phyloP scores from a whole-genome alignment of 2,797 vertebrate genomes.

The Pogonophryne albipinna region DNA sequence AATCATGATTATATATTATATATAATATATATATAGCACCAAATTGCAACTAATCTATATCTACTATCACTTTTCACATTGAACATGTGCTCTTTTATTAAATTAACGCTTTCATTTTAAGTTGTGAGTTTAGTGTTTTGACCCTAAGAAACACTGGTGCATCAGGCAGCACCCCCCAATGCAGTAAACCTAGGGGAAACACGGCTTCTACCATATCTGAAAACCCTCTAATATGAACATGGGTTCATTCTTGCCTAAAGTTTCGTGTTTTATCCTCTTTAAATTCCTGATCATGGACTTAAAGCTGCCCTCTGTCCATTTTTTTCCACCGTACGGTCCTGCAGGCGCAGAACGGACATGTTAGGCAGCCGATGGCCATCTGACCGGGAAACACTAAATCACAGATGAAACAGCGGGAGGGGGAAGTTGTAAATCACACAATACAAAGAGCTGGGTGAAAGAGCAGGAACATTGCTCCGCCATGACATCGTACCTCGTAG shows the following conservation, averaged over 20 bases:
- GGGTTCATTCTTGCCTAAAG: neutral
- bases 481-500: conserved; percentile 64
- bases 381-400: conserved; percentile 82
- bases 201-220: neutral
- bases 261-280: conserved; percentile 3
- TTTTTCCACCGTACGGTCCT: conserved; percentile 38
- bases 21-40: no score
- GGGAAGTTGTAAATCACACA: conserved; percentile 80
- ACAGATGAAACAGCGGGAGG: conserved; percentile 77
- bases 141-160: no score
- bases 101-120: no score
- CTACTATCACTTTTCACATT: no score
- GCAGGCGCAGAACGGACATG: conserved; percentile 61
- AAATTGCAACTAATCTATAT: no score
- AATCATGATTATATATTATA: no score
- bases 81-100: no score
- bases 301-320: conserved; percentile 15
- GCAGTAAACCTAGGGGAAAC: no score
- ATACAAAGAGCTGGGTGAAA: conserved; percentile 82
- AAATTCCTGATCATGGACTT: conserved; percentile 3
- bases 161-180: no score
- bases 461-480: conserved; percentile 71
- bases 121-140: no score
- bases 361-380: conserved; percentile 66
- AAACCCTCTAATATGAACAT: neutral